These are phyloP conservation scores for Charanyca ferruginea DNA, from an alignment of 2,888 invertebrate genomes.

Conservation along the genomic window DNA sequence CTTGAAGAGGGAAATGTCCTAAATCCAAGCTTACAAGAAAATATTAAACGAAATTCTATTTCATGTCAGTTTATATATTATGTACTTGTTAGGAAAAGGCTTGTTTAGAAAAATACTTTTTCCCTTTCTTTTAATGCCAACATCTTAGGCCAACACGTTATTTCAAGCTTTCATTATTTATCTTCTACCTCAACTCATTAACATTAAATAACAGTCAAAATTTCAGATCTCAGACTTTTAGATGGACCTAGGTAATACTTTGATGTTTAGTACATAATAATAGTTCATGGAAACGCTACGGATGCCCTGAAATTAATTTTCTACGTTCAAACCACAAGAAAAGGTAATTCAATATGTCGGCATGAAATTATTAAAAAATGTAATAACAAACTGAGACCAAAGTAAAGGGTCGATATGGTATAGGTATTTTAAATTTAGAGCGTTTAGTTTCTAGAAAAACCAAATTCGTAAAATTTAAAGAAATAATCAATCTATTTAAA, in stretches of 20 bases:
- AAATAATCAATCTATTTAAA: no score
- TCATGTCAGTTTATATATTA: no score
- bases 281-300: not conserved
- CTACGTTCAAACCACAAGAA: constrained; percentile 3
- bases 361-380: constrained; percentile 1
- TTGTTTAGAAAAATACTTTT: not conserved
- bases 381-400: no score
- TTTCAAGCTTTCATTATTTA: not conserved
- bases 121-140: not conserved
- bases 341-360: constrained; percentile 9
- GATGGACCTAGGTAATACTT: not conserved
- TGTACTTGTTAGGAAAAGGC: not conserved
- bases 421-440: no score
- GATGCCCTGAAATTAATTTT: constrained; percentile 8
- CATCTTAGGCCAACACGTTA: no score
- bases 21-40: not conserved
- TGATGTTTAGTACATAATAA: not conserved
- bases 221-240: not conserved
- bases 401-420: no score
- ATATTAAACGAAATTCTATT: not conserved
- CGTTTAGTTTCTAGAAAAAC: no score
- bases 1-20: no score
- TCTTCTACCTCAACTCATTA: not conserved
- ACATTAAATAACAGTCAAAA: not conserved
- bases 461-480: no score